A percentile compares a stretch with the other conserved stretches of the same genome.
These are phyloP conservation scores for Diacarnus erythraeanus DNA, from an alignment of 37 sponge, comb jelly and placozoan species.

Conservation along the genomic window DNA sequence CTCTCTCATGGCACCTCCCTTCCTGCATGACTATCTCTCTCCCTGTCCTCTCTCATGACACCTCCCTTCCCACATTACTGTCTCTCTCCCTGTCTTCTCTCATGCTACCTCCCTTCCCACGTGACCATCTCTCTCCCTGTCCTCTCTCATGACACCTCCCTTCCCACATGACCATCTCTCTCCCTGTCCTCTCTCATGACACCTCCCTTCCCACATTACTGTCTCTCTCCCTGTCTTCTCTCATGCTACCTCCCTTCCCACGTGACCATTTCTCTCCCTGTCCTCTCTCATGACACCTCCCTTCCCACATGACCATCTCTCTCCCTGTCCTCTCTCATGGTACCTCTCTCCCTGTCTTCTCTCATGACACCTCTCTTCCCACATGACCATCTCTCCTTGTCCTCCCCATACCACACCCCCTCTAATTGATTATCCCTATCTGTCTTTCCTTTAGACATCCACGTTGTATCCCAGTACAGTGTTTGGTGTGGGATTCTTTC, in stretches of 20 bases:
- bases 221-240: background rate
- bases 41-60: background rate
- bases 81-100: background rate
- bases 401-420: background rate
- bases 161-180: background rate
- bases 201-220: too few species aligned
- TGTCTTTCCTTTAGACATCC: slow-evolving; percentile 64
- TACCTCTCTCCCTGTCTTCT: too few species aligned
- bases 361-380: too few species aligned
- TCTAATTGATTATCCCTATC: background rate
- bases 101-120: too few species aligned
- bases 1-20: background rate
- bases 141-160: background rate
- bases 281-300: background rate
- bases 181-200: background rate
- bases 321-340: background rate
- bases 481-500: slow-evolving; percentile 80
- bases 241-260: too few species aligned
- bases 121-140: background rate
- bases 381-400: background rate
- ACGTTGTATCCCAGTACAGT: slow-evolving; percentile 82
- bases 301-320: background rate
- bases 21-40: background rate
- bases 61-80: too few species aligned
- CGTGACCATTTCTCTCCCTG: background rate